phyloP scores from a whole-genome alignment of 2,888 invertebrate genomes.

The Macaria liturata region DNA sequence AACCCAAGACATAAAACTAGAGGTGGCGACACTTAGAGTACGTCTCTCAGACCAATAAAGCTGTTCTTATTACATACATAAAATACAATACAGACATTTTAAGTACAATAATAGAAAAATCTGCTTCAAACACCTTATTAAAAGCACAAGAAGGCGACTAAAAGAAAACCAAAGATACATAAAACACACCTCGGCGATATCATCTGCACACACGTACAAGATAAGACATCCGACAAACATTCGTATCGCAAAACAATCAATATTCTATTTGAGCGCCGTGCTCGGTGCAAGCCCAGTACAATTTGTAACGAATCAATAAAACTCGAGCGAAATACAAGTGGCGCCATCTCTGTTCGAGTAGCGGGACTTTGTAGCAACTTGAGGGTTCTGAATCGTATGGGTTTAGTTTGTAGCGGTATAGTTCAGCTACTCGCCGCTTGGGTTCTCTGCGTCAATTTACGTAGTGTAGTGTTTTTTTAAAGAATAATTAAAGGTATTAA shows the following conservation, averaged over 20 bases:
- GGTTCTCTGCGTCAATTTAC: neutral
- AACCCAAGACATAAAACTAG: no score
- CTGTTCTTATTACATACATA: no score
- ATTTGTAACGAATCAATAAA: constrained; percentile 17
- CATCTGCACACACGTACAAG: constrained; percentile 48
- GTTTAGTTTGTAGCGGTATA: constrained; percentile 6
- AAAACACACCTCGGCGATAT: constrained; percentile 36
- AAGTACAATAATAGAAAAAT: no score
- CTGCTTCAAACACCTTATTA: neutral
- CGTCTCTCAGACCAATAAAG: no score
- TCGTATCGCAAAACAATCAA: constrained; percentile 61
- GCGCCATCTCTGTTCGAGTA: constrained; percentile 39
- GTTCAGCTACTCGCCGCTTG: constrained; percentile 25
- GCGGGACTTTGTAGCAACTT: constrained; percentile 22
- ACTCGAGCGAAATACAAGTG: constrained; percentile 12
- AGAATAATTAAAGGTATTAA: no score
- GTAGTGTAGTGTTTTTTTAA: neutral
- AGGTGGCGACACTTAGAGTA: no score
- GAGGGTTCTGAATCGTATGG: neutral
- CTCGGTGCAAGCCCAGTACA: constrained; percentile 34
- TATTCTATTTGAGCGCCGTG: constrained; percentile 54
- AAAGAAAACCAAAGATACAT: constrained; percentile 25
- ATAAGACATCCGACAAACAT: constrained; percentile 53
- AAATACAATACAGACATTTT: no score
- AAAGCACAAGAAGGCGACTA: neutral